Evolutionary conservation across 2,113 vertebrate genomes (phyloP).

Genomic region (Prunella fulvescens): DNA sequence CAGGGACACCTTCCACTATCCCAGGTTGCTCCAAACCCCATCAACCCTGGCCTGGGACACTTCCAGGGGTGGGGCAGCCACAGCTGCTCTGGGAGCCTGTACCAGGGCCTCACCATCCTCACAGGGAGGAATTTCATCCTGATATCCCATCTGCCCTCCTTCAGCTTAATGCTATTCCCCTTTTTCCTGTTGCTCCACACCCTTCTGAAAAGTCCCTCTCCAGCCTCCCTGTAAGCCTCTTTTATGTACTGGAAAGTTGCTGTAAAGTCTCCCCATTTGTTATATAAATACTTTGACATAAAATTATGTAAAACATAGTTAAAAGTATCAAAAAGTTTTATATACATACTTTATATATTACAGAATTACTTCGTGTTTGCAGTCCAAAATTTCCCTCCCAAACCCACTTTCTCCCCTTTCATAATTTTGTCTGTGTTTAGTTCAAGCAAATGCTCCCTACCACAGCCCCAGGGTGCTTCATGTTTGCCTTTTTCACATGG

Average conservation of each 20-base stretch:
- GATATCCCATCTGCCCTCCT: background rate
- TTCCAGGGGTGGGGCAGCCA: background rate
- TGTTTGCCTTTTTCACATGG: background rate
- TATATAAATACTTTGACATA: background rate
- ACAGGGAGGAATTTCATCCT: background rate
- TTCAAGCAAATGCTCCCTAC: background rate
- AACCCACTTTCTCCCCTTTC: background rate
- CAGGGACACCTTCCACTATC: background rate
- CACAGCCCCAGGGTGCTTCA: background rate
- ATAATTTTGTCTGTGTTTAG: background rate
- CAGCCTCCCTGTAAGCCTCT: background rate
- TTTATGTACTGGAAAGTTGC: background rate
- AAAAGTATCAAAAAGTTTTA: background rate
- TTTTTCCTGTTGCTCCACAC: no score
- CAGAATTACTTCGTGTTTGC: background rate
- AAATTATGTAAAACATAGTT: background rate
- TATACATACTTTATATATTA: background rate
- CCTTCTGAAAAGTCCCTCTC: background rate
- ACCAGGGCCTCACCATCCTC: background rate
- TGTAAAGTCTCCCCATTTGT: background rate
- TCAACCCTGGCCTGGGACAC: background rate
- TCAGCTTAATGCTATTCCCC: background rate
- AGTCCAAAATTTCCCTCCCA: background rate
- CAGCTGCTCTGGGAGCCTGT: background rate
- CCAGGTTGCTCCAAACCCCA: accelerated